These are phyloP conservation scores for Bolinopsis microptera DNA, from an alignment of 37 sponge, comb jelly and placozoan species.

Conservation along the genomic window DNA sequence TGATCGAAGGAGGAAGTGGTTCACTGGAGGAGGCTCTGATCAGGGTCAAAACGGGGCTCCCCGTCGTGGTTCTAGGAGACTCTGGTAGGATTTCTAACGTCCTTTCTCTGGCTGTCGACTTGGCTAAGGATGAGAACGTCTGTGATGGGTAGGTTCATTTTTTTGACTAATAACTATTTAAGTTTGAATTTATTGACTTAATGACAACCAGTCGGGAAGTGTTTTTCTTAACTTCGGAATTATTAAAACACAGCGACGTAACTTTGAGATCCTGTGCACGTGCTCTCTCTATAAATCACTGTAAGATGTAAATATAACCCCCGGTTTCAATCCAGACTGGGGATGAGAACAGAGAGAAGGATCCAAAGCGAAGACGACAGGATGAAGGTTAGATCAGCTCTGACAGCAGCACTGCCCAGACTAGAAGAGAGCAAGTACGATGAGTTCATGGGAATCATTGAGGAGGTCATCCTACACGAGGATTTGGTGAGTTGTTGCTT, in stretches of 20 bases:
- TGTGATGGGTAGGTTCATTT: background rate
- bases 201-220: too few species aligned
- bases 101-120: background rate
- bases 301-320: too few species aligned
- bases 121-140: background rate
- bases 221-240: too few species aligned
- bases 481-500: background rate
- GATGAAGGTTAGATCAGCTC: background rate
- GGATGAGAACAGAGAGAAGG: background rate
- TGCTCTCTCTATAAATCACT: too few species aligned
- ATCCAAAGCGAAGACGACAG: constrained; percentile 13
- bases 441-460: background rate
- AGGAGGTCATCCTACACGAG: background rate
- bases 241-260: too few species aligned
- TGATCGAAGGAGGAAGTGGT: constrained; percentile 12
- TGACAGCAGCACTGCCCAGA: background rate
- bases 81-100: constrained; percentile 2
- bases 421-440: background rate
- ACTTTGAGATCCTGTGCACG: too few species aligned
- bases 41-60: background rate
- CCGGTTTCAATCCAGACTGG: too few species aligned
- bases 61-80: background rate
- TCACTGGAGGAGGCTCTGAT: constrained; percentile 26
- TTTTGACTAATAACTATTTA: too few species aligned
- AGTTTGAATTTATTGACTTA: too few species aligned